These are phyloP conservation scores for Morone chrysops DNA, from an alignment of 2,113 vertebrate species.

Conservation along the genomic window DNA sequence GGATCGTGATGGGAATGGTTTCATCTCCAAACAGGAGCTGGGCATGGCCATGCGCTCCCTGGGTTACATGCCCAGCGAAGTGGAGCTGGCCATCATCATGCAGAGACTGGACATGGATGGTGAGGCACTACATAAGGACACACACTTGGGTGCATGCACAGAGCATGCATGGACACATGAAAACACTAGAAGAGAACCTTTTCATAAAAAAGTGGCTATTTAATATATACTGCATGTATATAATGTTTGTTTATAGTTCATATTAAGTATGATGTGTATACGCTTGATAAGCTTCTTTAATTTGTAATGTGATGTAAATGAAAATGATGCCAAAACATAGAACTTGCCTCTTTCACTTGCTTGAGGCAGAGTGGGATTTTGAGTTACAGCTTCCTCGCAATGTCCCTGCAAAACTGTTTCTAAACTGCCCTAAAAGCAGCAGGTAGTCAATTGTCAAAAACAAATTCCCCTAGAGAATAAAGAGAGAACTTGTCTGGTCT, in stretches of 20 bases:
- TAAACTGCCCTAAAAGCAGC: conserved; percentile 36
- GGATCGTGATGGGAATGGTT: conserved; percentile 98
- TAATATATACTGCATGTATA: neutral
- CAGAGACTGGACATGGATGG: conserved; percentile 99
- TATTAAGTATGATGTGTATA: neutral
- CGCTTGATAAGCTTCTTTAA: neutral
- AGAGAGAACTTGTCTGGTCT: conserved; percentile 30
- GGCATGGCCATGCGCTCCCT: conserved; percentile 99
- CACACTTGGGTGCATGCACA: conserved; percentile 54
- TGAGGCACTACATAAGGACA: conserved; percentile 81
- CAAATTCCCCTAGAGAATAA: conserved; percentile 45
- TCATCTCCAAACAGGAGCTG: conserved; percentile 99
- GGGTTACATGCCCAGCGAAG: conserved; percentile 99
- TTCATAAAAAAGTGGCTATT: neutral
- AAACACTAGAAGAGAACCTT: neutral
- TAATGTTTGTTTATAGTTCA: conserved; percentile 15
- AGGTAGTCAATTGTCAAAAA: conserved; percentile 54
- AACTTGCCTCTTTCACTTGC: neutral
- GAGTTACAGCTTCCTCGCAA: conserved; percentile 18
- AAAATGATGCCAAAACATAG: conserved; percentile 6
- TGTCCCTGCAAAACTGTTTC: conserved; percentile 14
- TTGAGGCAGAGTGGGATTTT: conserved; percentile 14
- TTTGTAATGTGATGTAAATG: conserved; percentile 35
- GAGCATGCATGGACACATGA: neutral
- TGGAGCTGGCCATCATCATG: conserved; percentile 99